Base-by-base conservation (phyloP, 1,140 invertebrate species). In the Zaprionus vittiger region DNA sequence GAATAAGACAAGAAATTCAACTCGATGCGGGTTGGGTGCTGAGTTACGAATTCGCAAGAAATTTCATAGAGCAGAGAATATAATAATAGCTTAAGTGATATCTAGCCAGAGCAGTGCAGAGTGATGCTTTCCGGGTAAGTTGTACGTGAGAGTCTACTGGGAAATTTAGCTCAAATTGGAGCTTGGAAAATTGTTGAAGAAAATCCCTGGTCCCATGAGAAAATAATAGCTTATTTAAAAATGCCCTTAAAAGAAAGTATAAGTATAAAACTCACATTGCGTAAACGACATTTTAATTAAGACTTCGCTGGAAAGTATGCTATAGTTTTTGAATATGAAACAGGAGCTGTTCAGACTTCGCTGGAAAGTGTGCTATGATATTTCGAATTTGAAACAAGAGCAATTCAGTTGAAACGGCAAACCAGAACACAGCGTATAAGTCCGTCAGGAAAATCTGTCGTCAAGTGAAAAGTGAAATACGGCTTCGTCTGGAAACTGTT, bases 1-100 rank as follows among this genome's bases (percentile, higher is more conserved):
- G 17, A 52, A 52, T 52, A 52, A 52, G 20, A 52, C 47, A 52
- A 22, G 47, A 52, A 52, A 52, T 52, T 52, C 5, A 52, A 52
- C 47, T 2, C 20, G 4, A 52, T 24, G n/a, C 20, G 17, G 47
- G 20, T 22, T 11, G n/a, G 44, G 44, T 49, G 47, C 47, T 22
- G 17, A 20, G n/a, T 22, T 11, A 49, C 47, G 47, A 20, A 14
- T 52, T 52, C 47, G 20, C 47, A 11, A 12, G 31, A 24, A 52
- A 52, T 22, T 52, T 52, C 20, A 17, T 47, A 47, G 41, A 47
- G 7, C 7, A 9, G n/a, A 20, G 41, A 47, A 47, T 17, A 47
- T 47, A 47, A n/a, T 47, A 47, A 20, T 47, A 47, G 17, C 41
- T 47, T 47, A 47, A 47, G 41, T 47, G n/a, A 17, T 47, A 47